These are phyloP conservation scores for Nomada flava DNA, from an alignment of 2,888 invertebrate species.

Conservation along the genomic window DNA sequence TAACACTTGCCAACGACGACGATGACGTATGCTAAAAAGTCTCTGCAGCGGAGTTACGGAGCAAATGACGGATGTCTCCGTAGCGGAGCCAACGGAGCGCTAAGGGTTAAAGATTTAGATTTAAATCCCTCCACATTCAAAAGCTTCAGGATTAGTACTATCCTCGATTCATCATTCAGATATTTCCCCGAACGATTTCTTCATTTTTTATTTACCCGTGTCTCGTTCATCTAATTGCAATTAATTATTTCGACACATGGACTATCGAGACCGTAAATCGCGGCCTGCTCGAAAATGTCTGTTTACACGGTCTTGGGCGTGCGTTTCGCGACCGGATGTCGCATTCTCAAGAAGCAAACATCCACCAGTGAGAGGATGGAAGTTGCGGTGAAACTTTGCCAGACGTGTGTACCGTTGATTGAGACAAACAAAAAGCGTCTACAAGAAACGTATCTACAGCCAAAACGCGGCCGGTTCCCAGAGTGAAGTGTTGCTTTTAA, in stretches of 20 bases:
- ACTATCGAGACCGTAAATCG: conserved; percentile 32
- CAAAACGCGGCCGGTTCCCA: neutral
- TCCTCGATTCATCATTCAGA: neutral
- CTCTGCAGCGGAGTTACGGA: no score
- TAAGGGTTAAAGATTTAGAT: no score
- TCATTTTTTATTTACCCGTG: conserved; percentile 2
- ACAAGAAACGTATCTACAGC: neutral
- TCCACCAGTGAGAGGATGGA: neutral
- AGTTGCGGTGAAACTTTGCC: conserved; percentile 28
- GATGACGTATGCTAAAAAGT: no score
- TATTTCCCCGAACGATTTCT: neutral
- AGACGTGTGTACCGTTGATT: conserved; percentile 2
- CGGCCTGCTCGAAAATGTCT: conserved; percentile 21
- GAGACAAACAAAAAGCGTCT: conserved; percentile 31
- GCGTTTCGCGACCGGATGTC: conserved; percentile 31
- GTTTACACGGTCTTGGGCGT: conserved; percentile 35
- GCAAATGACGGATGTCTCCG: no score
- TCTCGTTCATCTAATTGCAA: conserved; percentile 16
- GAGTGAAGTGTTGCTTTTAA: conserved; percentile 15
- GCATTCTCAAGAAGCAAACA: conserved; percentile 46
- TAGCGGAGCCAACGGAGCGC: no score
- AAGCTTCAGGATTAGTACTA: neutral
- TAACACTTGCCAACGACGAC: no score
- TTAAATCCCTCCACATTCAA: no score
- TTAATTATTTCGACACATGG: conserved; percentile 20